Evolutionary conservation across 1,140 invertebrate species (phyloP).

Genomic region (Pseudobourletiella spinata): DNA sequence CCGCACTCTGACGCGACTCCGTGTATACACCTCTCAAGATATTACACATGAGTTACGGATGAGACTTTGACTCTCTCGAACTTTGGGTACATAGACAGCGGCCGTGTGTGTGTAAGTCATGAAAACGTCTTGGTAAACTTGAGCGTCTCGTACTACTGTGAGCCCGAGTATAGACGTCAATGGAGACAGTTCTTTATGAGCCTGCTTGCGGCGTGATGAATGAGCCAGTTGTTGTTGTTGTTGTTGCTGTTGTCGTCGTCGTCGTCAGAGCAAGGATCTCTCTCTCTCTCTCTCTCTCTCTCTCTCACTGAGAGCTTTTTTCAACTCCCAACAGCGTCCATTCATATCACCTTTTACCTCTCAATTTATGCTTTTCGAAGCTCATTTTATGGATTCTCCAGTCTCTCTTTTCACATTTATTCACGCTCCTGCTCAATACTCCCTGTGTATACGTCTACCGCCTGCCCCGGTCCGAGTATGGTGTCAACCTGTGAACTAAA

Average conservation of each 20-base stretch:
- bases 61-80: no score
- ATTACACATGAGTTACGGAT: no score
- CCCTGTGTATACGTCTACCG: no score
- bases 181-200: not conserved
- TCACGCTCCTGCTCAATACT: slow-evolving; percentile 2
- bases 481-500: slow-evolving; percentile 5
- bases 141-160: no score
- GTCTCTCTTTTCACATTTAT: slow-evolving; percentile 1
- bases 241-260: not conserved
- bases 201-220: slow-evolving; percentile 7
- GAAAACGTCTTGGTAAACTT: not conserved
- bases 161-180: not conserved
- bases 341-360: slow-evolving; percentile 1
- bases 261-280: slow-evolving; percentile 1
- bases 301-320: no score
- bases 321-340: not conserved
- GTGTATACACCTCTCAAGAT: no score
- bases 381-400: slow-evolving; percentile 5
- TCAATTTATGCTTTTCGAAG: not conserved
- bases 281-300: no score
- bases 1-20: not conserved
- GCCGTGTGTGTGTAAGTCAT: not conserved
- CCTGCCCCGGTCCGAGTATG: not conserved
- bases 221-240: slow-evolving; percentile 1
- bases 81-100: no score